Conservation (phyloP, 2,113 vertebrate genomes). For the Muscicapa adusta region DNA sequence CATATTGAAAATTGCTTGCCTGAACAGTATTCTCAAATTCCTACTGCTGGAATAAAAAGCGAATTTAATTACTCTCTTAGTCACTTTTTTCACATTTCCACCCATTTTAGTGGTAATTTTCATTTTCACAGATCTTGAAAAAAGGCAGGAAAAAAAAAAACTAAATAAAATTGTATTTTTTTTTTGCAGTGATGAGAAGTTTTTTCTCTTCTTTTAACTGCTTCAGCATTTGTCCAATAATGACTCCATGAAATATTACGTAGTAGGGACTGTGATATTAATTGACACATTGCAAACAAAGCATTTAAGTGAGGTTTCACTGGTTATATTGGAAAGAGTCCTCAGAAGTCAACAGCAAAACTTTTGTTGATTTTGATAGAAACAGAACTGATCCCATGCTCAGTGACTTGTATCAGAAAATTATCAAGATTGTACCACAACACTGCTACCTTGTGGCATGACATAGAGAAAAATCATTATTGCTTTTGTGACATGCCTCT, state of each 20-base stretch:
- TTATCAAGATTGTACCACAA: conserved; percentile 42
- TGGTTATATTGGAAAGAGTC: not conserved
- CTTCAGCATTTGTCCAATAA: not conserved
- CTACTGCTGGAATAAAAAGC: not conserved
- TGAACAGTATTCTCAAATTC: not conserved
- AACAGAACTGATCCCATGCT: not conserved
- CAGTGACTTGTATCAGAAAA: not conserved
- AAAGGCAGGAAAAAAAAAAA: not conserved
- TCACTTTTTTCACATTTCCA: not conserved
- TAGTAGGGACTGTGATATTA: not conserved
- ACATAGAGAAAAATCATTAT: not conserved
- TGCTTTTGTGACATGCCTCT: conserved; percentile 1
- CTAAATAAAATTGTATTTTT: not conserved
- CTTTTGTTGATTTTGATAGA: not conserved
- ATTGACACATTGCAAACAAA: not conserved
- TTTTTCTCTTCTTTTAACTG: not conserved
- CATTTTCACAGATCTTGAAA: not conserved
- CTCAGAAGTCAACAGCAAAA: not conserved
- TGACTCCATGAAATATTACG: not conserved
- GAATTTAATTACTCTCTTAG: not conserved
- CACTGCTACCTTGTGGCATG: conserved; percentile 57
- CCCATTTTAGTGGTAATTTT: not conserved
- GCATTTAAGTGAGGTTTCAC: not conserved
- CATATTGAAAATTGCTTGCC: not conserved
- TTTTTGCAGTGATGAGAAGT: not conserved